These are phyloP conservation scores for Acromyrmex charruanus DNA, from an alignment of 1,140 invertebrate genomes.

Conservation along the genomic window DNA sequence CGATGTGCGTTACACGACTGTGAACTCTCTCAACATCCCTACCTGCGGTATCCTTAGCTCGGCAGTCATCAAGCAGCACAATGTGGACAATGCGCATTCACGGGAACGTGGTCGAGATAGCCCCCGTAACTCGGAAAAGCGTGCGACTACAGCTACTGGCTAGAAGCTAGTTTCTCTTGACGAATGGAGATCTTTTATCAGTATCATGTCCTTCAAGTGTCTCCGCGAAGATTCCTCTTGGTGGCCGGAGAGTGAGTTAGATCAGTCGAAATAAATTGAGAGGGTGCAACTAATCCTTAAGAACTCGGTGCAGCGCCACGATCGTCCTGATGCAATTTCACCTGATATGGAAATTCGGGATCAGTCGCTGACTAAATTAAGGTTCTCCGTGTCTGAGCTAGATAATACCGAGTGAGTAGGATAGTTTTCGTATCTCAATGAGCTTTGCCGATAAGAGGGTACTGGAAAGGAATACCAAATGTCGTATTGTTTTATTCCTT, in stretches of 20 bases:
- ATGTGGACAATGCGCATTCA: slow-evolving; percentile 58
- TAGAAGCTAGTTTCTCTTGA: slow-evolving; percentile 9
- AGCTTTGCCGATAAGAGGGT: not conserved
- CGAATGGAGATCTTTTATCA: slow-evolving; percentile 66
- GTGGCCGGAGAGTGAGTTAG: slow-evolving; percentile 16
- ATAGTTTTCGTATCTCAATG: slow-evolving; percentile 27
- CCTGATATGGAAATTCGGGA: slow-evolving; percentile 34
- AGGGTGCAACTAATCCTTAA: slow-evolving; percentile 54
- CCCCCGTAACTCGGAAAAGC: not conserved
- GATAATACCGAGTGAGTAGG: not conserved
- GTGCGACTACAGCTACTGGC: not conserved
- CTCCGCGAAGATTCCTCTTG: slow-evolving; percentile 54
- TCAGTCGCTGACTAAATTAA: slow-evolving; percentile 56
- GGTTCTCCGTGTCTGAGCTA: not conserved
- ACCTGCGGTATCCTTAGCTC: slow-evolving; percentile 49
- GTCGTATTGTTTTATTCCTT: not conserved
- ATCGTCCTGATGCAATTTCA: not conserved
- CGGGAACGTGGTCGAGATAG: slow-evolving; percentile 33
- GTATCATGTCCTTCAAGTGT: slow-evolving; percentile 62
- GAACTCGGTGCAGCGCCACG: not conserved
- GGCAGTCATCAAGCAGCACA: slow-evolving; percentile 40
- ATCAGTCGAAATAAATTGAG: slow-evolving; percentile 60
- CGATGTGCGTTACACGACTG: slow-evolving; percentile 12
- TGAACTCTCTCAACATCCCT: slow-evolving; percentile 6
- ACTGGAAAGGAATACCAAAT: not conserved